phyloP scores from a whole-genome alignment of 2,888 invertebrate species.

The Nowickia ferox region DNA sequence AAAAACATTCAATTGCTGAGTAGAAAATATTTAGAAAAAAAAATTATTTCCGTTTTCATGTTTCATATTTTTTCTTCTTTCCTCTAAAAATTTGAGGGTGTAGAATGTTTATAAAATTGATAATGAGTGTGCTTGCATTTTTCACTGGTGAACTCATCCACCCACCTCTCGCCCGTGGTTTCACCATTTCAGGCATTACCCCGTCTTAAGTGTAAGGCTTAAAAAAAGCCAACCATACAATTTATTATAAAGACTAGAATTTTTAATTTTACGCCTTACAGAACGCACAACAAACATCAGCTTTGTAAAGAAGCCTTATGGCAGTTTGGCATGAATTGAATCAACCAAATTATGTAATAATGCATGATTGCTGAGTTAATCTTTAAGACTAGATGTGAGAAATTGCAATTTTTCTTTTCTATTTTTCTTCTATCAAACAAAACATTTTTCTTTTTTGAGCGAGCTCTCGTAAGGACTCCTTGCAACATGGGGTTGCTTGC shows the following conservation, averaged over 20 bases:
- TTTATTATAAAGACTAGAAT: conserved; percentile 5
- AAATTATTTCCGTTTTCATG: not conserved
- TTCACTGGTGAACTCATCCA: not conserved
- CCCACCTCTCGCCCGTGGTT: not conserved
- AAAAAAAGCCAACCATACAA: conserved; percentile 8
- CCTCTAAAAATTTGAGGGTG: not conserved
- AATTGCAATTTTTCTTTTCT: conserved; percentile 30
- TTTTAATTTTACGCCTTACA: conserved; percentile 4
- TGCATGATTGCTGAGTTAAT: conserved; percentile 36
- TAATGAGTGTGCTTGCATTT: not conserved
- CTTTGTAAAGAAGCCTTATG: conserved; percentile 16
- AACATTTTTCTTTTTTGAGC: not conserved
- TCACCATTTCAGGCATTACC: not conserved
- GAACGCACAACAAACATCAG: not conserved
- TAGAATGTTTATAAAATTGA: conserved; percentile 19
- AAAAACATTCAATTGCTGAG: conserved; percentile 15
- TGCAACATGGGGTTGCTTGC: conserved; percentile 4
- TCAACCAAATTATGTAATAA: conserved; percentile 16
- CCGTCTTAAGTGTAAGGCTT: conserved; percentile 3
- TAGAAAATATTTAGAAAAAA: not conserved
- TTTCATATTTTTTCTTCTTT: not conserved
- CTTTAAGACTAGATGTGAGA: conserved; percentile 49
- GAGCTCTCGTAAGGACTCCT: not conserved
- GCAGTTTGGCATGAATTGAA: conserved; percentile 47
- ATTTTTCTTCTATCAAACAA: conserved; percentile 5